These are phyloP conservation scores for Papilio gigon DNA, from an alignment of 2,888 invertebrate genomes.

Conservation along the genomic window DNA sequence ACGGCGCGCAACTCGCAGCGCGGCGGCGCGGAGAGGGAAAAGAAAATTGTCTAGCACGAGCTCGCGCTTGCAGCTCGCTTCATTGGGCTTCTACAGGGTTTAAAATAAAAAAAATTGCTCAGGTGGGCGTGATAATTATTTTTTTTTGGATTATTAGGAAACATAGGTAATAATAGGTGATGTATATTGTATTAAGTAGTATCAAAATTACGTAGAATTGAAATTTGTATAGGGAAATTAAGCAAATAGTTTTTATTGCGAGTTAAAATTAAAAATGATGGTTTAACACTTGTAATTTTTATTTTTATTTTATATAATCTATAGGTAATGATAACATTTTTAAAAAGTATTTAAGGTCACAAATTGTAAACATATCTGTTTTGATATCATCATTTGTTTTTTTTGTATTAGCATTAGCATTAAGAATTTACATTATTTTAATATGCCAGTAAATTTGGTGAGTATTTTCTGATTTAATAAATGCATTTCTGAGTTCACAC, in stretches of 20 bases:
- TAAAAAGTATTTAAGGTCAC: too few species aligned
- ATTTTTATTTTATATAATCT: too few species aligned
- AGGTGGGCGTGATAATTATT: neutral
- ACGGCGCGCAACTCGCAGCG: conserved; percentile 47
- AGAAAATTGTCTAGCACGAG: conserved; percentile 46
- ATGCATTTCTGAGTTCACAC: too few species aligned
- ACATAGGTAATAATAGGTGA: neutral
- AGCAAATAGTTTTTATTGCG: neutral
- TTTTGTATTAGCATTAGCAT: too few species aligned
- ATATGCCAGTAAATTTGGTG: neutral
- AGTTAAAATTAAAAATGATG: neutral
- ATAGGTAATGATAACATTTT: too few species aligned
- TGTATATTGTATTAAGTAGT: neutral
- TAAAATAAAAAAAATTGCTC: neutral
- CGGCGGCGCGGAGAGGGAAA: conserved; percentile 48
- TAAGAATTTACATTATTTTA: too few species aligned
- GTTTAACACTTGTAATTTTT: neutral
- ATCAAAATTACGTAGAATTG: neutral
- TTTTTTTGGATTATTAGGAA: neutral
- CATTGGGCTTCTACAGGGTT: neutral
- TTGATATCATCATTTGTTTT: too few species aligned
- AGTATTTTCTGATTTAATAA: neutral
- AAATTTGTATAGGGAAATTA: neutral
- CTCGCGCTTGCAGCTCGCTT: neutral
- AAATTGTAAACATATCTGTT: too few species aligned